Evolutionary conservation across 2,797 vertebrate genomes (phyloP), one percentile per base, ranked within the genome.

Genomic region (Melanotaenia nigrans): DNA sequence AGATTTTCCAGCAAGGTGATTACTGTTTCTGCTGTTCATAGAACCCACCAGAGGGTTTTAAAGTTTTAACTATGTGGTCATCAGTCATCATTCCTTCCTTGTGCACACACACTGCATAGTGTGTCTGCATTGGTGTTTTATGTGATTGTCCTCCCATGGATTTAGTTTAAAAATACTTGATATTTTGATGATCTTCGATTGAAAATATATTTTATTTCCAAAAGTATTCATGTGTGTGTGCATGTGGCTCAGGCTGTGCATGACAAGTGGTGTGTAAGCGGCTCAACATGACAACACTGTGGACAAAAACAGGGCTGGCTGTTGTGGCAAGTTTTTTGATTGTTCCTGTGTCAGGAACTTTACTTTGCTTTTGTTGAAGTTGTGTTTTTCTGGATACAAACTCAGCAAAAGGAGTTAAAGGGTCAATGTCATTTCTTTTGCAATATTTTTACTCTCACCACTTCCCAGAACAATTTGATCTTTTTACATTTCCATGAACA

Each of bases 221-320:
- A 36, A 9, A 70, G 33, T 57, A 47, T 47, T 47, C 20, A n/a
- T n/a, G n/a, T n/a, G n/a, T n/a, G n/a, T n/a, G n/a, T 54, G 58
- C 28, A 25, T 18, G 56, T 80, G 74, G 33, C 54, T 75, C 58
- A 51, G 58, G 40, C 64, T 65, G 33, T 47, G 56, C 42, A 59
- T 68, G 61, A 45, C 55, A 66, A 13, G 53, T n/a, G 53, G 79
- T 73, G 85, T 25, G 64, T 61, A 32, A 61, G 63, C 61, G 49
- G 20, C 53, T 64, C 55, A 64, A 45, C 18, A 66, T 89, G 84
- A 92, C 89, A 73, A 90, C 61, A 36, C 82, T 57, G 81, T 49
- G 65, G 36, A 83, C 32, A 76, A 85, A 84, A 91, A 83, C 57
- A 90, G 87, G 74, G 94, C 82, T 92, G 92, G 90, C 93, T 82